phyloP scores from a whole-genome alignment of 2,888 invertebrate genomes.

The Mesopsocus fuscifrons region DNA sequence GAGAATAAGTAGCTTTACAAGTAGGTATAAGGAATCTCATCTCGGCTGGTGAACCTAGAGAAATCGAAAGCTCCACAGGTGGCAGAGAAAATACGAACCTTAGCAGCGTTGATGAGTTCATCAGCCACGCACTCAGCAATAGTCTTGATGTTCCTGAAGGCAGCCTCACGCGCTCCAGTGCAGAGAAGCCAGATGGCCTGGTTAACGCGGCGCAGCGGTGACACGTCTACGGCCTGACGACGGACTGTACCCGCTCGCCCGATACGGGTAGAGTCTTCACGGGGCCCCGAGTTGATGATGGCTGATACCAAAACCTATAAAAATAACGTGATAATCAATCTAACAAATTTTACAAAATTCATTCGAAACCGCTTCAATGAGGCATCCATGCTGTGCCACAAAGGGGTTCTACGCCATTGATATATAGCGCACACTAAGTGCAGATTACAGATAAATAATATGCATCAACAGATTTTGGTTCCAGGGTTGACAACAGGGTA shows the following conservation, averaged over 20 bases:
- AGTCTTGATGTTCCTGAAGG: slow-evolving; percentile 99
- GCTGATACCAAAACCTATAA: slow-evolving; percentile 20
- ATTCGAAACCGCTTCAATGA: no score
- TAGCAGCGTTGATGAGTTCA: slow-evolving; percentile 98
- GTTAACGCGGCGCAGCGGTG: slow-evolving; percentile 93
- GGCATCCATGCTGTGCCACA: no score
- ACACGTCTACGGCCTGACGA: slow-evolving; percentile 98
- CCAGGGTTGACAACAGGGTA: no score
- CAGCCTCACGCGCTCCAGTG: slow-evolving; percentile 96
- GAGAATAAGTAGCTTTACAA: no score
- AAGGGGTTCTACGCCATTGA: no score
- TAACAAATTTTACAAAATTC: slow-evolving; percentile 10
- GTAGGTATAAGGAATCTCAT: no score
- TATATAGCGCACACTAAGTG: no score
- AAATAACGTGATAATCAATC: slow-evolving; percentile 9
- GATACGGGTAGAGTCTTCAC: slow-evolving; percentile 99
- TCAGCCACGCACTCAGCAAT: slow-evolving; percentile 99
- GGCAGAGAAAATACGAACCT: slow-evolving; percentile 36
- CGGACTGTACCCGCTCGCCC: slow-evolving; percentile 99
- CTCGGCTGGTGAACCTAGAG: no score
- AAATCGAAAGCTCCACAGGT: no score
- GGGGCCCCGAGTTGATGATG: slow-evolving; percentile 87
- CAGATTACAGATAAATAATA: no score
- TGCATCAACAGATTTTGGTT: no score
- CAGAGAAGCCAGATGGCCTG: slow-evolving; percentile 99